phyloP scores from a whole-genome alignment of 2,888 invertebrate genomes.

The Melipona bicolor region DNA sequence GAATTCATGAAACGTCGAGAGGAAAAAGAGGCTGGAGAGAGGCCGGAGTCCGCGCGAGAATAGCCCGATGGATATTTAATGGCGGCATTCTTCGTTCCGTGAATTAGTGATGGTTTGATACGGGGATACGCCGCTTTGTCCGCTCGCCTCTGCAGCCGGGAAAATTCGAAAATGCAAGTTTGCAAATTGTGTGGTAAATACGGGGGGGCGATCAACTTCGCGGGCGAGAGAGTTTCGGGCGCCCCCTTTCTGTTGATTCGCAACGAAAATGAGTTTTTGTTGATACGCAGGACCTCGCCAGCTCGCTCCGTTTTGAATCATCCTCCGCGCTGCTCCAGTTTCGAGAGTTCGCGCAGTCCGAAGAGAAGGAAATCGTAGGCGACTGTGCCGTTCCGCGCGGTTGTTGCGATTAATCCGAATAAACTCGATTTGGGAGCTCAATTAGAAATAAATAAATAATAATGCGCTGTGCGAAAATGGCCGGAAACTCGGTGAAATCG shows the following conservation, averaged over 20 bases:
- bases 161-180: constrained; percentile 35
- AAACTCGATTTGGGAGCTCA: no score
- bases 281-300: not conserved
- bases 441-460: no score
- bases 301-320: not conserved
- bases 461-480: not conserved
- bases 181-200: constrained; percentile 36
- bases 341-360: no score
- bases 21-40: not conserved
- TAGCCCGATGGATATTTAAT: constrained; percentile 46
- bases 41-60: constrained; percentile 12
- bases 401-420: no score
- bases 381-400: no score
- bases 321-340: not conserved
- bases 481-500: not conserved
- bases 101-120: constrained; percentile 41
- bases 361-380: no score
- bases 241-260: not conserved
- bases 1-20: constrained; percentile 18
- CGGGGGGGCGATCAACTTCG: not conserved
- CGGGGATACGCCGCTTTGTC: constrained; percentile 10
- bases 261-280: not conserved
- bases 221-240: not conserved
- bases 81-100: constrained; percentile 30
- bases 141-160: not conserved